A percentile compares a stretch with the other conserved stretches of the same genome.
Conservation (phyloP, 1,140 invertebrate species). For the Drosophila nikananu region DNA sequence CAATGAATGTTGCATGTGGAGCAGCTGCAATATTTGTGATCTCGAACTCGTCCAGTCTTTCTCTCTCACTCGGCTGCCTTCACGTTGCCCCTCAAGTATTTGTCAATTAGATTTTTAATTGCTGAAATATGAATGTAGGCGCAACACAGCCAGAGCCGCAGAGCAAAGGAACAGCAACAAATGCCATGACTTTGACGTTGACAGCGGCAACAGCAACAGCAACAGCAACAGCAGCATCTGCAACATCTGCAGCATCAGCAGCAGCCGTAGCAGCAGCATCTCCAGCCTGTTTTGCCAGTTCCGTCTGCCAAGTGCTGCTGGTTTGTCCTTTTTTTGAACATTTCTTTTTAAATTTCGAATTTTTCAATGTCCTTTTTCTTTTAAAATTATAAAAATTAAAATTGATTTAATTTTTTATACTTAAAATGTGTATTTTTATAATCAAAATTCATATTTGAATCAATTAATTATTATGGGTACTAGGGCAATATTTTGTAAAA, state of each 20-base stretch:
- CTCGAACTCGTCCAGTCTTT: constrained; percentile 35
- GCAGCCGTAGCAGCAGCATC: constrained; percentile 18
- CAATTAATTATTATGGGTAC: no score
- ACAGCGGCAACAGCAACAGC: constrained; percentile 57
- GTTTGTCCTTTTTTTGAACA: constrained; percentile 1
- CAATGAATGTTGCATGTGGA: constrained; percentile 60
- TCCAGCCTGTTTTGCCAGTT: constrained; percentile 68
- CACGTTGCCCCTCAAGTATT: constrained; percentile 80
- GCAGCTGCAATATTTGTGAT: constrained; percentile 57
- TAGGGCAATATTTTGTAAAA: no score
- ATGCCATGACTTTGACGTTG: constrained; percentile 51
- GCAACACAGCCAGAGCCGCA: constrained; percentile 50
- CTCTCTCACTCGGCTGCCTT: constrained; percentile 53
- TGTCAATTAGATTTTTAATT: constrained; percentile 84
- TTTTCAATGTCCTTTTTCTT: no score
- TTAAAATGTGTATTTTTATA: no score
- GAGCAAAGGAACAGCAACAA: constrained; percentile 49
- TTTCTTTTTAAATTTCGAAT: background rate
- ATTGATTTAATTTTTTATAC: no score
- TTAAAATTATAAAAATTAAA: no score
- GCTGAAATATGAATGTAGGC: constrained; percentile 84
- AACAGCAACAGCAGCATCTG: constrained; percentile 43
- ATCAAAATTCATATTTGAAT: no score
- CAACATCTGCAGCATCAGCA: constrained; percentile 55
- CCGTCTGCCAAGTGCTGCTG: constrained; percentile 32